Conservation (phyloP, 2,113 vertebrate genomes). For the Brachirus orientalis region DNA sequence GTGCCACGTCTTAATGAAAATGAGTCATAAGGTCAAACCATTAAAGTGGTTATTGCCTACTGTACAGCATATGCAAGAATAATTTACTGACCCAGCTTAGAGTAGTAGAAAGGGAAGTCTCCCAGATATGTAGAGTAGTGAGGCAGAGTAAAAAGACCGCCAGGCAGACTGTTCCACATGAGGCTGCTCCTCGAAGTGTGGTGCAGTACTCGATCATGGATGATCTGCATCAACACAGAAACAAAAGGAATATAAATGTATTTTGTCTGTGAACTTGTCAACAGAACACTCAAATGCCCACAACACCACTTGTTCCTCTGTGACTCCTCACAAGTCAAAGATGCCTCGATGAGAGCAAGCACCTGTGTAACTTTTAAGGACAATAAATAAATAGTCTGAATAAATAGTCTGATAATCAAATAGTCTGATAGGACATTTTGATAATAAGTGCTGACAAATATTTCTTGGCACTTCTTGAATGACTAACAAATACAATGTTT, state of each 20-base stretch:
- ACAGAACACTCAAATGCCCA: too few species aligned
- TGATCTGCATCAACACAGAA: conserved; percentile 84
- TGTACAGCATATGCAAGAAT: conserved; percentile 2
- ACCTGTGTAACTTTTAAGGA: too few species aligned
- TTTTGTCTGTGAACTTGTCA: neutral
- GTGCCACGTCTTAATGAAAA: conserved; percentile 23
- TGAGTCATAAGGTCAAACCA: neutral
- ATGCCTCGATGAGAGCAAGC: too few species aligned
- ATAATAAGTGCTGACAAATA: too few species aligned
- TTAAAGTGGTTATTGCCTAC: conserved; percentile 1
- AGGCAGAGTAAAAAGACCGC: conserved; percentile 94
- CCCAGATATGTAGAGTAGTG: conserved; percentile 97
- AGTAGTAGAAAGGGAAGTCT: conserved; percentile 98
- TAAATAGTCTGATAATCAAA: too few species aligned
- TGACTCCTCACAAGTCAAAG: too few species aligned
- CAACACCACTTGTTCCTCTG: neutral
- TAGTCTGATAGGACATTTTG: too few species aligned
- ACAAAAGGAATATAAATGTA: neutral
- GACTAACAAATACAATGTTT: too few species aligned
- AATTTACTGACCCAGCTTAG: conserved; percentile 92
- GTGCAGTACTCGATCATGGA: conserved; percentile 97
- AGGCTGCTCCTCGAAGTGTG: conserved; percentile 92
- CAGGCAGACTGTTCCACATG: conserved; percentile 98
- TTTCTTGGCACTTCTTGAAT: too few species aligned
- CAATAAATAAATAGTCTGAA: too few species aligned